Conservation (phyloP, 2,797 vertebrate genomes). For the Lemur catta region DNA sequence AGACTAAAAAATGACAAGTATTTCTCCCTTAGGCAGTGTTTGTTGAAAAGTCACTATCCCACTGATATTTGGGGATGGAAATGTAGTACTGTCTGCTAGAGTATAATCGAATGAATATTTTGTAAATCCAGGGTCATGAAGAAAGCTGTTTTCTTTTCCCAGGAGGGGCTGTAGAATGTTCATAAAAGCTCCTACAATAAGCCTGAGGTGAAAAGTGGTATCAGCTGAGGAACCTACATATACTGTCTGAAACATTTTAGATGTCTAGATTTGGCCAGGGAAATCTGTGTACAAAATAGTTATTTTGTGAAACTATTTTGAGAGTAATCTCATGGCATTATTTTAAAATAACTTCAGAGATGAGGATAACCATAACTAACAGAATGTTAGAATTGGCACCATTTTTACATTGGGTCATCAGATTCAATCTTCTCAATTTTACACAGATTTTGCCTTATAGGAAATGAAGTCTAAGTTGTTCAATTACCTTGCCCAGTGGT, state of each 20-base stretch:
- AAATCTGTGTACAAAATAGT: neutral
- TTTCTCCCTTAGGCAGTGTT: conserved; percentile 86
- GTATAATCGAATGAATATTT: conserved; percentile 59
- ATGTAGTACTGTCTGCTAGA: conserved; percentile 65
- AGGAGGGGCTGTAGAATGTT: conserved; percentile 17
- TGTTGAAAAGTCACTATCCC: conserved; percentile 75
- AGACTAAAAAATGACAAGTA: conserved; percentile 88
- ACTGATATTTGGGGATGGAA: conserved; percentile 64
- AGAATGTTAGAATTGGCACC: neutral
- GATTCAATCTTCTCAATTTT: neutral
- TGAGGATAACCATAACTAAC: neutral
- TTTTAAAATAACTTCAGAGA: neutral
- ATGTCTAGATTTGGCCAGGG: neutral
- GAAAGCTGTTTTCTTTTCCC: conserved; percentile 65
- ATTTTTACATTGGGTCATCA: neutral
- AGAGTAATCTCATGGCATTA: neutral
- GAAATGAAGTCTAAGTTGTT: neutral
- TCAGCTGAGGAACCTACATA: neutral
- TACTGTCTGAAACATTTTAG: neutral
- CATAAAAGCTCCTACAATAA: neutral
- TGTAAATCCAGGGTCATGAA: conserved; percentile 58
- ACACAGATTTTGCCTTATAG: neutral
- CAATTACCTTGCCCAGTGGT: neutral
- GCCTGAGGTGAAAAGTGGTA: neutral
- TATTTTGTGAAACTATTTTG: neutral